Conservation (phyloP, 2,888 invertebrate species). For the Agrotis clavis region DNA sequence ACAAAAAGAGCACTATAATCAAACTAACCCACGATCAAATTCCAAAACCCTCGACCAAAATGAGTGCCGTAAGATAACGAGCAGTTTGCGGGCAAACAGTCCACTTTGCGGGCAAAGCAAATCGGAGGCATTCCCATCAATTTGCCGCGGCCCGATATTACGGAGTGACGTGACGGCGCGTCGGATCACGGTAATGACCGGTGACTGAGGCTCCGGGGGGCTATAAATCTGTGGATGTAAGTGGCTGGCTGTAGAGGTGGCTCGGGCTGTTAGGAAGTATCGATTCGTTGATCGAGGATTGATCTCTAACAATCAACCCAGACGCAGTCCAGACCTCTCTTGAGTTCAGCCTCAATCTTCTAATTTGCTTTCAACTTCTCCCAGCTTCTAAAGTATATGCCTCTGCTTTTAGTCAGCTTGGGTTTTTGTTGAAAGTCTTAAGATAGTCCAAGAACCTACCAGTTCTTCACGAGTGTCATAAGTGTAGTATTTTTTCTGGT, state of each 20-base stretch:
- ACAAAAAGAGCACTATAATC: slow-evolving; percentile 21
- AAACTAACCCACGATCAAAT: slow-evolving; percentile 35
- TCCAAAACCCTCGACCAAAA: slow-evolving; percentile 61
- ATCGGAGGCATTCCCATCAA: slow-evolving; percentile 65
- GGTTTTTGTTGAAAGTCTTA: too few species aligned
- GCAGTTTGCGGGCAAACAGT: slow-evolving; percentile 64
- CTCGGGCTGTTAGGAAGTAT: slow-evolving; percentile 14
- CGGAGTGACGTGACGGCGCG: slow-evolving; percentile 69
- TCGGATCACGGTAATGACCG: slow-evolving; percentile 74
- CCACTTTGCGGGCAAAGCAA: slow-evolving; percentile 68
- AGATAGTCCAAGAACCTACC: neutral
- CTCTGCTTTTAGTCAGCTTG: neutral
- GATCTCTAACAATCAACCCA: neutral
- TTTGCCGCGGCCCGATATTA: slow-evolving; percentile 71
- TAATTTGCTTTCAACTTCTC: neutral
- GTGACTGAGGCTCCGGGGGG: slow-evolving; percentile 66
- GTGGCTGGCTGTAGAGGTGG: slow-evolving; percentile 59
- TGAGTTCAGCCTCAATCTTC: neutral
- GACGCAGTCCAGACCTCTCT: neutral
- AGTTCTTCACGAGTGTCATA: too few species aligned
- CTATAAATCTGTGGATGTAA: slow-evolving; percentile 74
- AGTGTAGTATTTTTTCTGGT: neutral
- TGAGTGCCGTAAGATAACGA: slow-evolving; percentile 61
- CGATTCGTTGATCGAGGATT: slow-evolving; percentile 27
- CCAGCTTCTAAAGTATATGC: too few species aligned